Evolutionary conservation across 2,888 invertebrate genomes (phyloP), one percentile per base, ranked within the genome.

Genomic region (Periphyllus acericola): DNA sequence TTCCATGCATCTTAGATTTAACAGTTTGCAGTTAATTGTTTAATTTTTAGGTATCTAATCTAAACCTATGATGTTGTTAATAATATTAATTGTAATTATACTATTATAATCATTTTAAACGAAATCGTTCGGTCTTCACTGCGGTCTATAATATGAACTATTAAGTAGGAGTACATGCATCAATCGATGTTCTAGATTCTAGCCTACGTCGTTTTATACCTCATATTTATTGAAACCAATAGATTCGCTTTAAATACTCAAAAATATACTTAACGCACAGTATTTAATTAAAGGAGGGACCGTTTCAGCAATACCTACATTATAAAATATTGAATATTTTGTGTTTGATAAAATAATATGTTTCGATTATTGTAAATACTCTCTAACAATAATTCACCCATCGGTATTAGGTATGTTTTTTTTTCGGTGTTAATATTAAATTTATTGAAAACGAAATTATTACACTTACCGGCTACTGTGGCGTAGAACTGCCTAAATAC

Each of bases 401-500:
- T n/a, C n/a, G n/a, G n/a, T n/a, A n/a, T n/a, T n/a, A n/a, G n/a
- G n/a, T n/a, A n/a, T n/a, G n/a, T n/a, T n/a, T n/a, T n/a, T 71
- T 29, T 71, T 71, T 71, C 0, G 1, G 32, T 17, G 3, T 32
- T 17, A 71, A 32, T n/a, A n/a, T 32, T 71, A 71, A 71, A 29
- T 14, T 32, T 46, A 14, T 46, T 11, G 14, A 46, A 46, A 46
- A 46, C 14, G 46, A 1, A 46, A 46, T 46, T 1, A 46, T 68
- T 68, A 1, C 29, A 21, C 66, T 81, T 68, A 81, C 81, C 81
- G 21, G 81, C 81, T 68, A 81, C 46, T 29, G 81, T 81, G 81
- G 81, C 81, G 21, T 68, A 81, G 29, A 81, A 19, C 66, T 81
- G 81, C 32, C 81, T 81, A 46, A 40, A 29, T n/a, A 68, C 66